Evolutionary conservation across 2,888 invertebrate genomes (phyloP), one percentile per base, ranked within the genome.

Genomic region (Peribatodes rhomboidaria): DNA sequence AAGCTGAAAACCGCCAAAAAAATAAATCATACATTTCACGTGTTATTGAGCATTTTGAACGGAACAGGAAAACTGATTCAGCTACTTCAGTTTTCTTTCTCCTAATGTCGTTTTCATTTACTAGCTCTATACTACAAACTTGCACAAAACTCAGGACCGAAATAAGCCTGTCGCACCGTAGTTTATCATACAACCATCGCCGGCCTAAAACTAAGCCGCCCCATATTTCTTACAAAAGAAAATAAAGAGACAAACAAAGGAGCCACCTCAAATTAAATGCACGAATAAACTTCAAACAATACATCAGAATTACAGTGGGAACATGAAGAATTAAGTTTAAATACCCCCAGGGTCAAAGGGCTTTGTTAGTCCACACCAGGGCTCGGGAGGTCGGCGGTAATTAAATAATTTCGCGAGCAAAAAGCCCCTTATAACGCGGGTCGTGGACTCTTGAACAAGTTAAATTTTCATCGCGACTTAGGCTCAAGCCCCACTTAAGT

Each of bases 321-420:
- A 71, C 70, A 76, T 76, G 67, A 74, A 81, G 72, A 77, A 81
- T 81, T 77, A 76, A 77, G 70, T 75, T 76, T 74, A 72, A 77
- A 78, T 71, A 71, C 73, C 70, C 73, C 54, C 61, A 69, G 73
- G 72, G 72, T 74, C 67, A 69, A 71, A 73, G 68, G 71, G 73
- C 72, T 77, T 78, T 75, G 77, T 76, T 70, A 70, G 71, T 71
- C 69, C 68, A 76, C 68, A 72, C 70, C 67, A 63, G 56, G 42
- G 55, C 42, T 37, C 55, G 58, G 61, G 49, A 50, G 70, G 66
- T 57, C 58, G 67, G 39, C 2, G 63, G 68, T 75, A 73, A 73
- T 73, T 78, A 78, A 82, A 83, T 83, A 80, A 80, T 80, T 82
- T 78, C 70, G 70, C 68, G 61, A 71, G 73, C 73, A 74, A 76